These are phyloP conservation scores for Capitella teleta DNA, from an alignment of 1,140 invertebrate species.

Conservation along the genomic window DNA sequence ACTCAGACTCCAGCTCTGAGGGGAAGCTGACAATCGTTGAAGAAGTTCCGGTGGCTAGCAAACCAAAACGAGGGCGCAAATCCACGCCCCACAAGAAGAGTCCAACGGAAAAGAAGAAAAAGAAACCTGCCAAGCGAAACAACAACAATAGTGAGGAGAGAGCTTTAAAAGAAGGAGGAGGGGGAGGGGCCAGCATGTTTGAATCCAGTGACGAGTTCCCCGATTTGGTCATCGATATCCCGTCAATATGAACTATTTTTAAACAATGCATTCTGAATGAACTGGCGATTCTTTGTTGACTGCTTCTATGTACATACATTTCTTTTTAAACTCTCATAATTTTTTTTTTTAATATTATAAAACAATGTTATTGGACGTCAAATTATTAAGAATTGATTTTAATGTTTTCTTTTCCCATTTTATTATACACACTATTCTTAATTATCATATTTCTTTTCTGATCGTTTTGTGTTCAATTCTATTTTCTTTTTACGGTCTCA, in stretches of 20 bases:
- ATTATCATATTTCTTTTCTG: too few relatives aligned
- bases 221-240: conserved; percentile 1
- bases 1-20: too few relatives aligned
- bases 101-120: background rate
- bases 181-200: background rate
- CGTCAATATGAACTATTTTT: background rate
- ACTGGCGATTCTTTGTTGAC: background rate
- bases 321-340: background rate
- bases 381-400: background rate
- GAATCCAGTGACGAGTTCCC: background rate
- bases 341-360: background rate
- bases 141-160: background rate
- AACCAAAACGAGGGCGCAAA: background rate
- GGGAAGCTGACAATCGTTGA: background rate
- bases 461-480: too few relatives aligned
- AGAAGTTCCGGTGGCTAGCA: background rate
- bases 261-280: too few relatives aligned
- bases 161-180: background rate
- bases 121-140: background rate
- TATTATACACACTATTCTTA: too few relatives aligned
- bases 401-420: too few relatives aligned
- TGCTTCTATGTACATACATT: background rate
- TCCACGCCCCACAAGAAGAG: background rate
- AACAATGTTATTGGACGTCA: background rate
- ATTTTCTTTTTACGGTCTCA: too few relatives aligned